phyloP scores from a whole-genome alignment of 2,888 invertebrate genomes.

The Drosophila dives region DNA sequence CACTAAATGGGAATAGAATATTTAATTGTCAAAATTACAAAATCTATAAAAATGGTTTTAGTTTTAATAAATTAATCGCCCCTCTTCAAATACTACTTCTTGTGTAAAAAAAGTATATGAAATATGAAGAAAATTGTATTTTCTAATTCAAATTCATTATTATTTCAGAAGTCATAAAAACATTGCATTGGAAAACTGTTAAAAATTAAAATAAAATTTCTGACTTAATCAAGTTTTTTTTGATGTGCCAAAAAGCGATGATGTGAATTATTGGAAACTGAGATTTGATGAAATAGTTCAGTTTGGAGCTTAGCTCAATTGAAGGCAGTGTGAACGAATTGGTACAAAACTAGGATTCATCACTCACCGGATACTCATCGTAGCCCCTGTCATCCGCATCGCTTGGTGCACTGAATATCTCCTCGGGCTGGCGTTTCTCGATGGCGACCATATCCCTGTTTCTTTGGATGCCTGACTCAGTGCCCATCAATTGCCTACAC shows the following conservation, averaged over 20 bases:
- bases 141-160: neutral
- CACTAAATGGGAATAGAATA: neutral
- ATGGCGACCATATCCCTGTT: slow-evolving; percentile 2
- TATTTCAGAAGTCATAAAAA: neutral
- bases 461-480: slow-evolving; percentile 8
- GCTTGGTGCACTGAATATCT: slow-evolving; percentile 75
- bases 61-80: neutral
- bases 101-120: neutral
- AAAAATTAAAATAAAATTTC: neutral
- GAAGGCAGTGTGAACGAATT: neutral
- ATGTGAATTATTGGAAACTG: neutral
- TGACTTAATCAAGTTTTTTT: neutral
- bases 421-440: slow-evolving; percentile 67
- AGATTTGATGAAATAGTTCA: neutral
- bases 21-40: neutral
- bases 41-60: neutral
- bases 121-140: neutral
- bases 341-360: neutral
- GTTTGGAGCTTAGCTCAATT: neutral
- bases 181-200: neutral
- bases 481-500: slow-evolving; percentile 68
- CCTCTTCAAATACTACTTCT: neutral
- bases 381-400: slow-evolving; percentile 77
- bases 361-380: slow-evolving; percentile 84
- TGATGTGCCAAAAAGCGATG: neutral